Evolutionary conservation across 2,888 invertebrate genomes (phyloP).

Genomic region (Graphium colonna): DNA sequence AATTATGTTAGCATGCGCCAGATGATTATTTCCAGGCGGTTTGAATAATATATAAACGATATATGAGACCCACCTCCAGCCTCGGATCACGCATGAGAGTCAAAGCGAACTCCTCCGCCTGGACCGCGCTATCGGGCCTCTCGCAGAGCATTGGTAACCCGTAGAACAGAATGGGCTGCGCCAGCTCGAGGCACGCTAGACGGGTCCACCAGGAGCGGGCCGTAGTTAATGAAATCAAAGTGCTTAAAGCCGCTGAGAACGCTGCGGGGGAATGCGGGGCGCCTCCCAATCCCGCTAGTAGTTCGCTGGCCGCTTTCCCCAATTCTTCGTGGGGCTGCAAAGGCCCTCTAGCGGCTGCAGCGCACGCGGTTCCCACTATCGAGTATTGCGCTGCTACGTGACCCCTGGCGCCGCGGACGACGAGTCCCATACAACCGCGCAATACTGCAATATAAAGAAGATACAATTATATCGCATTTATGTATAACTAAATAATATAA

Average conservation of each 20-base stretch:
- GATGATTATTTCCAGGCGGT: too few species aligned
- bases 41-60: too few species aligned
- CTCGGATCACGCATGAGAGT: conserved; percentile 84
- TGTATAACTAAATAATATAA: too few species aligned
- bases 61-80: conserved; percentile 74
- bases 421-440: conserved; percentile 60
- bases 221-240: conserved; percentile 50
- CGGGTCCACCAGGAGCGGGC: conserved; percentile 85
- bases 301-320: conserved; percentile 81
- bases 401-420: conserved; percentile 57
- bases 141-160: conserved; percentile 83
- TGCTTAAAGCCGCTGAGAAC: conserved; percentile 79
- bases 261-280: conserved; percentile 78
- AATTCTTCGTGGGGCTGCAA: conserved; percentile 88
- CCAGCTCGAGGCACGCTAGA: conserved; percentile 82
- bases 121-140: conserved; percentile 54
- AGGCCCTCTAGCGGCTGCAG: conserved; percentile 84
- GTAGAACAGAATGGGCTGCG: conserved; percentile 86
- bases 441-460: conserved; percentile 53
- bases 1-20: too few species aligned
- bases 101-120: conserved; percentile 83
- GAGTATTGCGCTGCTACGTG: conserved; percentile 79
- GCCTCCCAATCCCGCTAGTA: conserved; percentile 85
- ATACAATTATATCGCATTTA: too few species aligned
- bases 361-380: conserved; percentile 83